Evolutionary conservation across 2,888 invertebrate genomes (phyloP), one percentile per base, ranked within the genome.

Genomic region (Drosophila kuntzei): DNA sequence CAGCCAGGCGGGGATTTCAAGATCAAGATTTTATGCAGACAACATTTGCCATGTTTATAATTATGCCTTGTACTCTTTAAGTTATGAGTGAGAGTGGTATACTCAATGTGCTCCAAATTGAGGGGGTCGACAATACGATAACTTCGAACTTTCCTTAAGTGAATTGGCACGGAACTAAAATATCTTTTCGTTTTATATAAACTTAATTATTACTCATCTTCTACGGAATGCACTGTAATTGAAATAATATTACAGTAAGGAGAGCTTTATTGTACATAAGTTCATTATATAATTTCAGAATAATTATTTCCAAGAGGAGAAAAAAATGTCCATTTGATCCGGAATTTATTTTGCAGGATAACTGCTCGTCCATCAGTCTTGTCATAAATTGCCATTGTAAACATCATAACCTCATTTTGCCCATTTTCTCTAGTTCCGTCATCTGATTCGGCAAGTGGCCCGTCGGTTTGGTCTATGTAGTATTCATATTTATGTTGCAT

Each of bases 401-500:
- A 2, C 27, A n/a, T 75, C 58, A 72, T 81, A 76, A 78, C 70
- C 81, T 72, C 67, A 76, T 72, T 79, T 61, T 50, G 18, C 11
- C 7, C 8, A 49, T n/a, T 29, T 70, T 55, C 55, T 41, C 57
- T 57, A 68, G 79, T 75, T 71, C 44, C 66, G 44, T 14, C 39
- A 57, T 18, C 43, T 55, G 41, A 53, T 64, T 63, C 55, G 50
- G 29, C 55, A 68, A 72, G 50, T 61, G 60, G 74, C 49, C 55
- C 11, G 27, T 44, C 16, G 25, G 20, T 54, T n/a, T 46, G 29
- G 20, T 63, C 60, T 65, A 55, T 46, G 72, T 62, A 53, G 36
- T 16, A 67, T 73, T 67, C 80, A 76, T 84, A 90, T 90, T 89
- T 89, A 90, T 90, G 89, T 88, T 76, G 90, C 91, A 78, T 90